Percentiles rank a stretch among this genome's conserved stretches.
These are phyloP conservation scores for Echinops telfairi DNA, from an alignment of 2,113 vertebrate genomes.

Conservation along the genomic window DNA sequence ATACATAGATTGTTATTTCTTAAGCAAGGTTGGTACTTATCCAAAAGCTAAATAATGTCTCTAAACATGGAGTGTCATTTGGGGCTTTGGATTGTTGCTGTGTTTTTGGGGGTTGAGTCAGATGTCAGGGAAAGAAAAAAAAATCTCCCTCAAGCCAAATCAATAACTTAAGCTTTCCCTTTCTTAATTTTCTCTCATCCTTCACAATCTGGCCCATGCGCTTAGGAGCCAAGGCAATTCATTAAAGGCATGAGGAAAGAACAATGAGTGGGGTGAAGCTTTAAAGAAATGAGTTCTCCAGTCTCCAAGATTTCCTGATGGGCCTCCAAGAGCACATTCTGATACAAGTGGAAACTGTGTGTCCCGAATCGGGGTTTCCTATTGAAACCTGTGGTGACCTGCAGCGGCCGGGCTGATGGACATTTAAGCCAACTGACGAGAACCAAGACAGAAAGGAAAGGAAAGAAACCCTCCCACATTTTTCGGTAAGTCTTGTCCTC, in stretches of 20 bases:
- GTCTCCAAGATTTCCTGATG: constrained; percentile 68
- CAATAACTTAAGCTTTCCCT: constrained; percentile 72
- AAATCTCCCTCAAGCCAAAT: constrained; percentile 60
- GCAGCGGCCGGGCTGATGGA: constrained; percentile 43
- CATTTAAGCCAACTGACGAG: constrained; percentile 65
- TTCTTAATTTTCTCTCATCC: constrained; percentile 73
- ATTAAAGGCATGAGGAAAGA: constrained; percentile 72
- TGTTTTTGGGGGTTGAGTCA: constrained; percentile 51
- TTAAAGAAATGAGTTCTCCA: constrained; percentile 64
- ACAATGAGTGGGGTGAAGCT: constrained; percentile 65
- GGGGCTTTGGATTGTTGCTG: constrained; percentile 33
- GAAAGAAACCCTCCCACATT: neutral
- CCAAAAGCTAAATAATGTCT: constrained; percentile 58
- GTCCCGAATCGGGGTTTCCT: constrained; percentile 56
- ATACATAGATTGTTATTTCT: neutral
- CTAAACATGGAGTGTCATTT: constrained; percentile 41
- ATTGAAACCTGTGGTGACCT: constrained; percentile 66
- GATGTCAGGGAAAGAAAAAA: constrained; percentile 69
- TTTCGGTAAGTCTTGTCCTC: constrained; percentile 26
- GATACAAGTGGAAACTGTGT: constrained; percentile 68
- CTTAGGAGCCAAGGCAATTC: constrained; percentile 70
- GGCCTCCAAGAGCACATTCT: constrained; percentile 69
- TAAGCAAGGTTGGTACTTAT: neutral
- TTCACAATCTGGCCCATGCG: constrained; percentile 65
- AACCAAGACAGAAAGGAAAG: neutral